These are phyloP conservation scores for Hepsetus odoe DNA, from an alignment of 2,113 vertebrate species.

Conservation along the genomic window DNA sequence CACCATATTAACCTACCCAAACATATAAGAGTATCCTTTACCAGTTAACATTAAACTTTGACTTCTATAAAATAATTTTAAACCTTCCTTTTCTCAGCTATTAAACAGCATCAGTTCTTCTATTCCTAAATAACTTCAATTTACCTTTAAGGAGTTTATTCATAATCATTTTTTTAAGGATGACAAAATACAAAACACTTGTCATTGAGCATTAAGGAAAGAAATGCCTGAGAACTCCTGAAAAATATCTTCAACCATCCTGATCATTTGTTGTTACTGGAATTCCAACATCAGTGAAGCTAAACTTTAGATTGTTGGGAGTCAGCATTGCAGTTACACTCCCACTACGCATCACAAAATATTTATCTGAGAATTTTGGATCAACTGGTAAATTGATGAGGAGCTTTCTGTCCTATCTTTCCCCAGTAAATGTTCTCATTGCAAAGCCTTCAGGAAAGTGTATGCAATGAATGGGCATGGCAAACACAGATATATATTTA, in stretches of 20 bases:
- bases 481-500: background rate
- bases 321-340: background rate
- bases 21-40: background rate
- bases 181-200: slow-evolving; percentile 13
- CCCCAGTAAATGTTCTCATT: slow-evolving; percentile 1
- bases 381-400: background rate
- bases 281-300: background rate
- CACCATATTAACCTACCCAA: background rate
- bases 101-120: too few species aligned
- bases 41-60: background rate
- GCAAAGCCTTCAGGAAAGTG: background rate
- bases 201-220: background rate
- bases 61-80: background rate
- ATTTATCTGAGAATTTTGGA: slow-evolving; percentile 5
- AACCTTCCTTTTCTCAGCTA: background rate
- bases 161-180: slow-evolving; percentile 6
- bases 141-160: background rate
- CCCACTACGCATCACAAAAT: background rate
- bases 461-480: background rate
- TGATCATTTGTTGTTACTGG: background rate
- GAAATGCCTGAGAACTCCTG: background rate
- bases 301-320: background rate
- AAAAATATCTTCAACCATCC: background rate
- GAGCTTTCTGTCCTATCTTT: background rate
- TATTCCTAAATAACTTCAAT: too few species aligned